These are phyloP conservation scores for Sarcophilus harrisii DNA, from an alignment of 2,797 vertebrate genomes.

Conservation along the genomic window DNA sequence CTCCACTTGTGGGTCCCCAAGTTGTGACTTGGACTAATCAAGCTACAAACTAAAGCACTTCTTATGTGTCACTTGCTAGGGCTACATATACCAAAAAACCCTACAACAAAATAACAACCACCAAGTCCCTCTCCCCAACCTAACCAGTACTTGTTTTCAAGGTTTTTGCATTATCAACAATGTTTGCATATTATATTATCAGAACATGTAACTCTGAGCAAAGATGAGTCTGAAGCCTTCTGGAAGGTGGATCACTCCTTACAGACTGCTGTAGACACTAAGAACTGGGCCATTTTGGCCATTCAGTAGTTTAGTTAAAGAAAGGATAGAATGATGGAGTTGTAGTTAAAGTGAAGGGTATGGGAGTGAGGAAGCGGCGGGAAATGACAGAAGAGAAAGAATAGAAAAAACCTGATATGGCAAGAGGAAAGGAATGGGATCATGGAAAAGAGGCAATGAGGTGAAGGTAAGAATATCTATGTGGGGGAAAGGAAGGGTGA, in stretches of 20 bases:
- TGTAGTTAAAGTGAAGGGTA: not conserved
- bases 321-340: constrained; percentile 6
- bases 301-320: not conserved
- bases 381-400: not conserved
- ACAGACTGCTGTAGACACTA: not conserved
- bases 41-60: not conserved
- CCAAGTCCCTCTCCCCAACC: not conserved
- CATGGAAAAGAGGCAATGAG: not conserved
- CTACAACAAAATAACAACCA: not conserved
- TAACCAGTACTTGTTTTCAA: not conserved
- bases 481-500: too few species aligned
- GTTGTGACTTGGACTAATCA: not conserved
- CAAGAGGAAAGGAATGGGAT: not conserved
- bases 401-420: not conserved
- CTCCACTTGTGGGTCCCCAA: too few species aligned
- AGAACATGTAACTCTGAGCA: not conserved
- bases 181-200: not conserved
- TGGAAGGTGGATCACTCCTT: not conserved
- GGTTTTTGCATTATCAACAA: not conserved
- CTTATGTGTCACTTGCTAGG: not conserved
- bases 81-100: not conserved
- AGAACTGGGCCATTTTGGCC: not conserved
- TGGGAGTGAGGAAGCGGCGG: not conserved
- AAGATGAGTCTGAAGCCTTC: constrained; percentile 1
- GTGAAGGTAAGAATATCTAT: too few species aligned